Base-by-base conservation (phyloP, 2,888 invertebrate genomes). In the Hydroisotoma schaefferi region DNA sequence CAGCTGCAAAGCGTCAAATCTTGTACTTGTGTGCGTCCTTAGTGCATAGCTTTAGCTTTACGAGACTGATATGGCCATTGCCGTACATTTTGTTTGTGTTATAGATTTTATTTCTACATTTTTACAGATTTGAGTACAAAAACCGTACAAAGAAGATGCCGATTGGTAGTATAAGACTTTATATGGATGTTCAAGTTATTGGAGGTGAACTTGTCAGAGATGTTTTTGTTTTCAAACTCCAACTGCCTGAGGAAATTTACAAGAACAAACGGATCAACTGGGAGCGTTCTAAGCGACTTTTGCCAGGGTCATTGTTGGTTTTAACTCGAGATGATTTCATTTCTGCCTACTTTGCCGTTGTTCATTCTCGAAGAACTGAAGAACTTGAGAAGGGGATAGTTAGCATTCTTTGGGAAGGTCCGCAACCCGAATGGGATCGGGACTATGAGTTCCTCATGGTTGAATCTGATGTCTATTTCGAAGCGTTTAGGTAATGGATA, bases 401-500 rank as follows among this genome's bases (percentile, higher is more conserved):
- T 74, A 75, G 61, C 0, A 52, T 71, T 12, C 40, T 55, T 5
- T 71, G 71, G 71, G 71, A 71, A 56, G 63, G 64, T 25, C n/a
- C 54, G 1, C 59, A 67, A 1, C 62, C 67, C 15, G 55, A 57
- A 26, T 52, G 61, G n/a, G 55, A 61, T 25, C 23, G 25, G 25
- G 75, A 76, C 0, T 75, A 78, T 61, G 66, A 76, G 0, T 83
- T 82, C 62, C 73, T 83, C 0, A 87, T 90, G 87, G 81, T 87
- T 2, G 89, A 90, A 75, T 85, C 87, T 54, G 84, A 84, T 53
- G 84, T 87, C 0, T 92, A 86, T 75, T 90, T 90, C 74, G 90
- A 90, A 74, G 88, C 90, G 0, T 91, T 90, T 74, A 81, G 85
- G 65, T 84, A 87, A 73, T 78, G n/a, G n/a, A n/a, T n/a, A n/a